Evolutionary conservation across 2,797 vertebrate species (phyloP).

Genomic region (Pipistrellus pygmaeus): DNA sequence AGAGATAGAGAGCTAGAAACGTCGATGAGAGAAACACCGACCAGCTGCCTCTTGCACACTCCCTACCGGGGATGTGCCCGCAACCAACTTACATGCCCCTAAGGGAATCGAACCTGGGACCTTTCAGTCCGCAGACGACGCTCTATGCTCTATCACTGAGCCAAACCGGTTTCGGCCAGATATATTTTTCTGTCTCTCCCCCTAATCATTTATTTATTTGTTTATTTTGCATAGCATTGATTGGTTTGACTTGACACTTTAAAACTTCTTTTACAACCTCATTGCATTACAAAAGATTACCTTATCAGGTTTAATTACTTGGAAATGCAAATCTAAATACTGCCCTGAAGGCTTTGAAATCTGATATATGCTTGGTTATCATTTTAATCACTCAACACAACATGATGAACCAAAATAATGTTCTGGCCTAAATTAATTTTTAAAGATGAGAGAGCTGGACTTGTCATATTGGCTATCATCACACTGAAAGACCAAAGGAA

Average conservation of each 20-base stretch:
- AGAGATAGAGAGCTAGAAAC: no score
- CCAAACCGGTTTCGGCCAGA: not conserved
- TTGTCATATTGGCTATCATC: not conserved
- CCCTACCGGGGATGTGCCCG: no score
- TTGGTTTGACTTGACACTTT: not conserved
- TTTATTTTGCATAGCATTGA: not conserved
- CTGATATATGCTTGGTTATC: not conserved
- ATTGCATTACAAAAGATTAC: not conserved
- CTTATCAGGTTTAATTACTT: not conserved
- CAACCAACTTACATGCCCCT: no score
- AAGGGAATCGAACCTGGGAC: no score
- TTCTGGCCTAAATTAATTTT: not conserved
- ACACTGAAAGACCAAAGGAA: slow-evolving; percentile 33
- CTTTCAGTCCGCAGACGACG: no score
- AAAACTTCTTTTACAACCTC: not conserved
- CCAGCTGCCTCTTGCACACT: no score
- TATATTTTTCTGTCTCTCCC: not conserved
- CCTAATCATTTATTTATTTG: not conserved
- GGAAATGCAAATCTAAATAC: not conserved
- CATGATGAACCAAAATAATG: not conserved
- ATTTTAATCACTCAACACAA: slow-evolving; percentile 49
- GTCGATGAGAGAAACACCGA: no score
- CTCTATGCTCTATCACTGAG: no score
- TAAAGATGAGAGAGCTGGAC: not conserved
- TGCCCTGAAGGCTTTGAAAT: slow-evolving; percentile 7